Conservation (phyloP, 1,140 invertebrate species). For the Branchinecta lindahli region DNA sequence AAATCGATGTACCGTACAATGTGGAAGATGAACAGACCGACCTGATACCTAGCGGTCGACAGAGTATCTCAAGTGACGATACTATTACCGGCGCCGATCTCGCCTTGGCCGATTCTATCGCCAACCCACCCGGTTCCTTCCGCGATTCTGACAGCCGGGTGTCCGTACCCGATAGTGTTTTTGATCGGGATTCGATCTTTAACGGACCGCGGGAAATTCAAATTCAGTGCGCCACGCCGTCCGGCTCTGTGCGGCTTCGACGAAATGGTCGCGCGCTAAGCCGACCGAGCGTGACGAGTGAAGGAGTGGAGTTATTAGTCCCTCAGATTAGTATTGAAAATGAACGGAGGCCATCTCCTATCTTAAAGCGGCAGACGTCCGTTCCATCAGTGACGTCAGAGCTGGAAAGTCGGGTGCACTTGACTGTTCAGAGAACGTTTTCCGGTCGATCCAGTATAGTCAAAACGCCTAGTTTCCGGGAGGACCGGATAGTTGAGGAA, state of each 20-base stretch:
- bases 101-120: neutral
- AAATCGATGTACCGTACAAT: constrained; percentile 32
- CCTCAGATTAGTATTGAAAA: constrained; percentile 2
- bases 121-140: neutral
- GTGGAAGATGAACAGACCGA: constrained; percentile 23
- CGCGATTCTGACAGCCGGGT: neutral
- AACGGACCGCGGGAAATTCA: neutral
- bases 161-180: neutral
- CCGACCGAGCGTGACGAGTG: neutral
- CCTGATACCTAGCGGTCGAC: neutral
- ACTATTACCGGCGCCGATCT: neutral
- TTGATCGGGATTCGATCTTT: neutral
- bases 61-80: constrained; percentile 3
- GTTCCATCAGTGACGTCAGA: neutral
- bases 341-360: neutral
- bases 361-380: neutral
- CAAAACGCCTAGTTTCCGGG: neutral
- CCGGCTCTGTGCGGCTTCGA: neutral
- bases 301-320: neutral
- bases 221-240: neutral
- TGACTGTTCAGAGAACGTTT: neutral
- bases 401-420: neutral
- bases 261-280: neutral
- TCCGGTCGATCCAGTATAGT: neutral
- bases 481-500: neutral